These are phyloP conservation scores for Paracanthobrama guichenoti DNA, from an alignment of 2,113 vertebrate species.

Conservation along the genomic window DNA sequence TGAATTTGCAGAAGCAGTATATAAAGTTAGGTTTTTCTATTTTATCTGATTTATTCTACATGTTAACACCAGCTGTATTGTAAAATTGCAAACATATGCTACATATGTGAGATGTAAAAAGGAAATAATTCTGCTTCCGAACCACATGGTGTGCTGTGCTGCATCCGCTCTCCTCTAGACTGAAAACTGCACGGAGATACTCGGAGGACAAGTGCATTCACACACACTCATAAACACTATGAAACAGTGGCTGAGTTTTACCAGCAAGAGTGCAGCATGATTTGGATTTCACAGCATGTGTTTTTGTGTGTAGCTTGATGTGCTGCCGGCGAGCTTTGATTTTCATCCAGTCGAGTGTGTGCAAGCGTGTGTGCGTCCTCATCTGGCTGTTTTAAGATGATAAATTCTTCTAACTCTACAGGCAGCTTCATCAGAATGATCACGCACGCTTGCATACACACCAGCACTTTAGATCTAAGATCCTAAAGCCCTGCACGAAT, in stretches of 20 bases:
- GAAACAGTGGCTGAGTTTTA: constrained; percentile 13
- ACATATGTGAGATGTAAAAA: constrained; percentile 16
- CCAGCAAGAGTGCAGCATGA: constrained; percentile 14
- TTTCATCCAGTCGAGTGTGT: neutral
- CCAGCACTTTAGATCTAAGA: constrained; percentile 50
- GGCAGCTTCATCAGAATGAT: constrained; percentile 72
- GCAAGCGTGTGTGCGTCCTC: constrained; percentile 48
- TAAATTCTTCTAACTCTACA: constrained; percentile 63
- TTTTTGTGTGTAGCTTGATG: constrained; percentile 3
- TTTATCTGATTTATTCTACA: neutral
- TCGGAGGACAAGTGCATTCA: constrained; percentile 7
- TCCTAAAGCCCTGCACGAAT: constrained; percentile 44
- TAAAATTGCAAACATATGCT: neutral
- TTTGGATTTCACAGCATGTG: constrained; percentile 6
- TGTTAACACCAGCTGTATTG: neutral
- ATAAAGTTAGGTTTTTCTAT: neutral
- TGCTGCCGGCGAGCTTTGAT: neutral
- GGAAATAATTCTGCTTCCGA: constrained; percentile 43
- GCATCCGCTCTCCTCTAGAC: constrained; percentile 25
- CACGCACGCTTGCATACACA: constrained; percentile 58
- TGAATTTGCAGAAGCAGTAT: neutral
- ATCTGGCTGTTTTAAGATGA: constrained; percentile 73
- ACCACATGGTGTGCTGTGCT: constrained; percentile 57
- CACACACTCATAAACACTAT: constrained; percentile 4
- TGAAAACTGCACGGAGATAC: neutral